Evolutionary conservation across 2,113 vertebrate species (phyloP).

Genomic region (Conger conger): DNA sequence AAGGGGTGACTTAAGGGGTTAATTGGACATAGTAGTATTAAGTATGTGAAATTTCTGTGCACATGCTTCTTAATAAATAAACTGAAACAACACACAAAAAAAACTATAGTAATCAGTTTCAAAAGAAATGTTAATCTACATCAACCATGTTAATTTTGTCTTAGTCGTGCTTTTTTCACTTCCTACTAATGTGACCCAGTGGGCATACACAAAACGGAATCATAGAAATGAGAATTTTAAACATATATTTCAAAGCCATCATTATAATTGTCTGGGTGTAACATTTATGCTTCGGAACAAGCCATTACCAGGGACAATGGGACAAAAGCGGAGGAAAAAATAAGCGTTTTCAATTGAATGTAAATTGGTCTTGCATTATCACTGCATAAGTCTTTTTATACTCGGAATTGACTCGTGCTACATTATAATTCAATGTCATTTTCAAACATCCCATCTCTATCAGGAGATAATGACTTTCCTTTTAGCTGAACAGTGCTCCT

Average conservation of each 20-base stretch:
- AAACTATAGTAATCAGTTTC: background rate
- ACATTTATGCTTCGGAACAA: conserved; percentile 15
- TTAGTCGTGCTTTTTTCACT: background rate
- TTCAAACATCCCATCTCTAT: conserved; percentile 57
- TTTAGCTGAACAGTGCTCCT: conserved; percentile 36
- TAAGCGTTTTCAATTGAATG: conserved; percentile 43
- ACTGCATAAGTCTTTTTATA: conserved; percentile 47
- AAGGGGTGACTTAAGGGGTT: background rate
- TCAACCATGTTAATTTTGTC: background rate
- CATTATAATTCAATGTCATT: conserved; percentile 60
- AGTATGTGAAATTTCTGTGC: background rate
- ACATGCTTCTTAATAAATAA: background rate
- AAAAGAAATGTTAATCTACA: background rate
- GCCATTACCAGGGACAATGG: background rate
- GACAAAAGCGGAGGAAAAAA: conserved; percentile 20
- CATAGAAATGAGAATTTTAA: background rate
- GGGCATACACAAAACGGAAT: background rate
- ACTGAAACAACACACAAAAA: background rate
- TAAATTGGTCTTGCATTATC: conserved; percentile 54
- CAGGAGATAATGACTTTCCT: conserved; percentile 59
- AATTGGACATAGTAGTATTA: background rate
- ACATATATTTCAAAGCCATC: conserved; percentile 10
- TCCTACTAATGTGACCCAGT: background rate
- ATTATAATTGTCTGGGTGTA: conserved; percentile 9
- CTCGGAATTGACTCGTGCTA: conserved; percentile 46